These are phyloP conservation scores for Drosophila anomalata DNA, from an alignment of 2,888 invertebrate species.

Conservation along the genomic window DNA sequence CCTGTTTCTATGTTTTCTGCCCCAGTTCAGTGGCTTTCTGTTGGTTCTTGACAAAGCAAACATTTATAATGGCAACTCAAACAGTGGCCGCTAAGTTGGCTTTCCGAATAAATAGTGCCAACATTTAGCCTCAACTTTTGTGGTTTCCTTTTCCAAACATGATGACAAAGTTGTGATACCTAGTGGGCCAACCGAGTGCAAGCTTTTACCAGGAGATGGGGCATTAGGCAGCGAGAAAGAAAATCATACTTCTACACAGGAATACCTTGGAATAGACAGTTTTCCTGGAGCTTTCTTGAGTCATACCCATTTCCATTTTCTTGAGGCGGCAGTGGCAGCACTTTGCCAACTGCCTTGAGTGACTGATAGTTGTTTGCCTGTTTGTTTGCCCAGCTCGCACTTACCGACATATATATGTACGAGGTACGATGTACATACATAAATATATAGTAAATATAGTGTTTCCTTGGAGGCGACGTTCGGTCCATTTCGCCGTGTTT, in stretches of 20 bases:
- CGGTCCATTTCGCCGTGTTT: constrained; percentile 47
- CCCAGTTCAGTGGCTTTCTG: constrained; percentile 2
- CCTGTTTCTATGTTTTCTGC: neutral
- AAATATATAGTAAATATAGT: constrained; percentile 37
- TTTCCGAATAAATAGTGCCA: constrained; percentile 9
- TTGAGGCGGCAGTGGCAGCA: constrained; percentile 27
- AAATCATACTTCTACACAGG: constrained; percentile 14
- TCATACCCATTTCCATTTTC: constrained; percentile 18
- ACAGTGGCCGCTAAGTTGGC: constrained; percentile 11
- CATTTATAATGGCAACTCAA: constrained; percentile 33
- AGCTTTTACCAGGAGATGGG: constrained; percentile 5
- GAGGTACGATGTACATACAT: constrained; percentile 1
- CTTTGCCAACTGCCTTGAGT: constrained; percentile 64
- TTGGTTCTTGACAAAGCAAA: constrained; percentile 29
- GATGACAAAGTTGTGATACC: constrained; percentile 44
- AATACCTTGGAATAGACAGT: constrained; percentile 40
- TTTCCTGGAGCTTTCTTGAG: constrained; percentile 9
- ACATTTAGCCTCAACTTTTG: constrained; percentile 36
- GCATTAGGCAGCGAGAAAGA: constrained; percentile 6
- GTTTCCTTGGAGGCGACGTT: constrained; percentile 39
- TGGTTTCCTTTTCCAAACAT: constrained; percentile 36
- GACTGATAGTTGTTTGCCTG: constrained; percentile 78
- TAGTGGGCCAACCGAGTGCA: constrained; percentile 20
- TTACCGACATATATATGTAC: constrained; percentile 8
- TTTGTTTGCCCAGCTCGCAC: constrained; percentile 60